Base-by-base conservation (phyloP, 1,140 invertebrate species). In the Musca vetustissima region DNA sequence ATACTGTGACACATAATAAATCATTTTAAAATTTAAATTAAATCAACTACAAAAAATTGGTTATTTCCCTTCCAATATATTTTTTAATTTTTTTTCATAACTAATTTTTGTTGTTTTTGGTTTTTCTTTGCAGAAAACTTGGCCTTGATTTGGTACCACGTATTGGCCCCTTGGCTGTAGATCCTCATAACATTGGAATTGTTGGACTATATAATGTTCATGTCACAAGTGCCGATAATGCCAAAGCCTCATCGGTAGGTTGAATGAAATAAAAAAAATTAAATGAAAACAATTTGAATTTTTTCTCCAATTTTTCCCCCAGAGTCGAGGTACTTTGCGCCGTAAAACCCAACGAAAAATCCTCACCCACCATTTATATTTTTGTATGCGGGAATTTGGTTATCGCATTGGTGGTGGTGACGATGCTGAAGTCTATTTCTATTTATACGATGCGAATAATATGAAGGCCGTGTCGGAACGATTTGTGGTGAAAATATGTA, bases 91-190 rank as follows among this genome's bases (percentile, higher is more conserved):
- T 43, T 13, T 43, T 43, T 43, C 3, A 32, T 4, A 43, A 43
- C 2, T 43, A 9, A 13, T 43, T 43, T 43, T 43, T 43, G n/a
- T n/a, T 13, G 28, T 43, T 13, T 43, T 11, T 43, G 4, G 6
- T 48, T 43, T 69, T 82, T 73, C 82, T 74, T 92, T 91, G 43
- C 85, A 97, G 95, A 82, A 93, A 95, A 86, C 86, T 98, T 9
- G 94, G 93, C 0, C 83, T 98, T 73, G 96, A 98, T 85, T 80
- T 98, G 76, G 95, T 98, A 17, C 96, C 95, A 0, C 85, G 94
- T 43, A 88, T 92, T 73, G 93, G 93, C 43, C 89, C 91, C 22
- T 88, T 93, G 75, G 93, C 94, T 80, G 93, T 97, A 4, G 93
- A 97, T 83, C 91, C 93, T 21, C 92, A 94, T 73, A 87, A 90